Percentiles rank a stretch among this genome's conserved stretches.
Evolutionary conservation across 2,888 invertebrate genomes (phyloP).

Genomic region (Calliopum simillimum): DNA sequence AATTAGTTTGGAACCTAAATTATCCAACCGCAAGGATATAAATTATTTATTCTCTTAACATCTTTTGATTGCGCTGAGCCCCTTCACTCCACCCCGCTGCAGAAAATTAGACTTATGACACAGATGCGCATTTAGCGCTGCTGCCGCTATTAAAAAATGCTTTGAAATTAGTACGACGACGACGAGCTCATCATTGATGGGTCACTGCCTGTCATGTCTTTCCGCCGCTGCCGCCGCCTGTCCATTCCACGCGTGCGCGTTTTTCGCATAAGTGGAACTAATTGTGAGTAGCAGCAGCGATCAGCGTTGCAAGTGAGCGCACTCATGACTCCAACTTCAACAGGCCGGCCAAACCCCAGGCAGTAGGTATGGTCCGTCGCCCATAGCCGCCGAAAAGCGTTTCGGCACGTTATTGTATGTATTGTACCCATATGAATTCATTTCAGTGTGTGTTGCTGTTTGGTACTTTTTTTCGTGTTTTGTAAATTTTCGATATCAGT

Average conservation of each 20-base stretch:
- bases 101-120: too few species aligned
- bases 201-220: not conserved
- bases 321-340: conserved; percentile 18
- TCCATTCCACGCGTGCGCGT: conserved; percentile 23
- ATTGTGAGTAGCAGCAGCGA: conserved; percentile 32
- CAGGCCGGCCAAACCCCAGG: conserved; percentile 11
- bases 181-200: not conserved
- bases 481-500: conserved; percentile 21
- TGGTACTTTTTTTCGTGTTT: conserved; percentile 8
- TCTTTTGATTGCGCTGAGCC: too few species aligned
- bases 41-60: too few species aligned
- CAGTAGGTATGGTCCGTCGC: conserved; percentile 30
- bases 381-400: conserved; percentile 31
- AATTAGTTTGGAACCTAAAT: too few species aligned
- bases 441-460: not conserved
- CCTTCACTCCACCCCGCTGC: too few species aligned
- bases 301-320: conserved; percentile 33
- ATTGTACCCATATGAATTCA: conserved; percentile 10
- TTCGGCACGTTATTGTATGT: conserved; percentile 33
- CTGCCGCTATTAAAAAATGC: too few species aligned
- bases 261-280: conserved; percentile 35
- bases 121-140: too few species aligned
- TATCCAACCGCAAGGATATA: too few species aligned
- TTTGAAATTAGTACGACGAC: too few species aligned
- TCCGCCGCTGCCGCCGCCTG: not conserved